phyloP scores from a whole-genome alignment of 2,888 invertebrate genomes.

The Thereva unica region DNA sequence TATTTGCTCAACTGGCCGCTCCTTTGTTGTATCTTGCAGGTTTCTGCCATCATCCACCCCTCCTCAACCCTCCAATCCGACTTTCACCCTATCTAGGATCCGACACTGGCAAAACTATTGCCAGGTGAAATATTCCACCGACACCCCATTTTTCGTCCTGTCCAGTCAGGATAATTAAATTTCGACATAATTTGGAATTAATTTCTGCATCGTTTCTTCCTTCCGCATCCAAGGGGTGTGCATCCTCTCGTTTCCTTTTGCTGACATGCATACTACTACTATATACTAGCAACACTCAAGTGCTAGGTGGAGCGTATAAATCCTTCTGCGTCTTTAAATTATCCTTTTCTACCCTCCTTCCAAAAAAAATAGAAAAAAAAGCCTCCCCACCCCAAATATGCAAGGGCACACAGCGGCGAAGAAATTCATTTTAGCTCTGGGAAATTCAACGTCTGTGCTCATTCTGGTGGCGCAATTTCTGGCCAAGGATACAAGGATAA shows the following conservation, averaged over 20 bases:
- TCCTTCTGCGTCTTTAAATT: slow-evolving; percentile 31
- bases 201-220: slow-evolving; percentile 25
- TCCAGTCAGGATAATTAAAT: slow-evolving; percentile 25
- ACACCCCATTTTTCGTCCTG: slow-evolving; percentile 7
- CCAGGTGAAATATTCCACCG: slow-evolving; percentile 3
- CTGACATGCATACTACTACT: neutral
- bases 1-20: slow-evolving; percentile 33
- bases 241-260: neutral
- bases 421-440: slow-evolving; percentile 28
- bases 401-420: neutral
- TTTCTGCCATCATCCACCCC: no score
- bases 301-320: slow-evolving; percentile 20
- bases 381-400: neutral
- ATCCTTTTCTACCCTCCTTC: neutral
- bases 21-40: slow-evolving; percentile 5
- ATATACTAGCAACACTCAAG: neutral
- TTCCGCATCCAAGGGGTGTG: neutral
- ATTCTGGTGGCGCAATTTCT: slow-evolving; percentile 21
- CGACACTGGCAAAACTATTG: no score
- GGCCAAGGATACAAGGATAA: neutral
- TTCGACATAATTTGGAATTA: slow-evolving; percentile 33
- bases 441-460: slow-evolving; percentile 32
- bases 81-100: no score
- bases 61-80: no score
- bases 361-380: no score